Evolutionary conservation across 2,888 invertebrate genomes (phyloP), one percentile per base, ranked within the genome.

Genomic region (Nebria brevicollis): DNA sequence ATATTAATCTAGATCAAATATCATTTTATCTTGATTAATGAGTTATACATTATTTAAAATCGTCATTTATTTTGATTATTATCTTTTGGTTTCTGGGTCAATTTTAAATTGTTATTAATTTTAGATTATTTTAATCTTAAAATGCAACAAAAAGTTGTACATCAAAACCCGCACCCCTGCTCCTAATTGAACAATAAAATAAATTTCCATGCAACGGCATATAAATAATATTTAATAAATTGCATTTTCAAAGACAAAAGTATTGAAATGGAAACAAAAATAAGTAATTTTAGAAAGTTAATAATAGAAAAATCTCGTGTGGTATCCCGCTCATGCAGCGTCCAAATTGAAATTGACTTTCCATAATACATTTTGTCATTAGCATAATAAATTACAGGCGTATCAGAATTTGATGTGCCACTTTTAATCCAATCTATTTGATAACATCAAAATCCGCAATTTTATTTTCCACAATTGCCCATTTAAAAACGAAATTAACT

Each of bases 281-380:
- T 54, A 54, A 54, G 54, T 54, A 7, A 11, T 54, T 54, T 54
- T 54, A 11, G 54, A 54, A 54, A 6, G 8, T 13, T 6, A 54
- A 54, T 54, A 54, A 54, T 54, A 20, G 54, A 11, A 54, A 13
- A 54, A 54, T 2, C 11, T 54, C 54, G 54, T 3, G 43, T 20
- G 43, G 10, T 43, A 43, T 43, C 7, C 6, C 10, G 6, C 43
- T 34, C 54, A 54, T 54, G 8, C 54, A 2, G 11, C 11, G 13
- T 11, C 54, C 7, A 54, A 54, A 54, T 54, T 54, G 54, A 54
- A 54, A 54, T 54, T 54, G 54, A 54, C 11, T 54, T 54, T 54
- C 54, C 54, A 54, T 54, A 54, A 54, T 54, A 54, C 54, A 54
- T 54, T 54, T 54, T 54, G 54, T 54, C 54, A 54, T 54, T 54